These are phyloP conservation scores for Homarus americanus DNA, from an alignment of 1,140 invertebrate genomes.

Conservation along the genomic window DNA sequence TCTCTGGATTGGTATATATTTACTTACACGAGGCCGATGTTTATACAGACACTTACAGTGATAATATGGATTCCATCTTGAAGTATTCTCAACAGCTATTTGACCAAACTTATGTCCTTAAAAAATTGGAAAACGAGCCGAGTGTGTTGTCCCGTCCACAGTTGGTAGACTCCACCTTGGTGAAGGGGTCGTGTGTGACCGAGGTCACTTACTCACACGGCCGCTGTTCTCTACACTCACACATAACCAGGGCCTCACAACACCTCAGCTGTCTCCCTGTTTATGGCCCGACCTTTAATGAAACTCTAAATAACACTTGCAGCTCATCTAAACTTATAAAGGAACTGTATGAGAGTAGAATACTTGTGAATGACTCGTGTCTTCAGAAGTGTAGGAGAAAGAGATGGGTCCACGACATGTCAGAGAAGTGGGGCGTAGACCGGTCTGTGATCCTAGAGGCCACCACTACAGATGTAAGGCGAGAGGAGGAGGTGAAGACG, in stretches of 20 bases:
- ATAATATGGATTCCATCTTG: neutral
- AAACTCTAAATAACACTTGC: neutral
- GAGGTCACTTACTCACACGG: neutral
- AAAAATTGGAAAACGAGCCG: neutral
- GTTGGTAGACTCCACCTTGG: neutral
- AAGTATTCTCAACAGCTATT: constrained; percentile 11
- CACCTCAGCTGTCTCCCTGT: neutral
- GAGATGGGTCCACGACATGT: neutral
- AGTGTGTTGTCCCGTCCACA: neutral
- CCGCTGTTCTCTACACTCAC: neutral
- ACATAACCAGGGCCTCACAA: neutral
- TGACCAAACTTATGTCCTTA: neutral
- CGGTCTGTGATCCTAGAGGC: neutral
- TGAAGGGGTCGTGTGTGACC: constrained; percentile 13
- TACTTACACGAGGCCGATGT: neutral
- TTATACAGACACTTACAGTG: neutral
- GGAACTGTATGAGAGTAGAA: neutral
- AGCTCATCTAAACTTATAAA: neutral
- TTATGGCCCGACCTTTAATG: neutral
- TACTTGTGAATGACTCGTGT: neutral
- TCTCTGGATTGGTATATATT: neutral
- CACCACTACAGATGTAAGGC: neutral
- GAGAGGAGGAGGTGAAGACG: constrained; percentile 15
- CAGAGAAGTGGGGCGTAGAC: neutral
- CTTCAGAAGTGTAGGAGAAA: neutral